Evolutionary conservation across 1,140 invertebrate genomes (phyloP), one percentile per base, ranked within the genome.

Genomic region (Wiebesia pumilae): DNA sequence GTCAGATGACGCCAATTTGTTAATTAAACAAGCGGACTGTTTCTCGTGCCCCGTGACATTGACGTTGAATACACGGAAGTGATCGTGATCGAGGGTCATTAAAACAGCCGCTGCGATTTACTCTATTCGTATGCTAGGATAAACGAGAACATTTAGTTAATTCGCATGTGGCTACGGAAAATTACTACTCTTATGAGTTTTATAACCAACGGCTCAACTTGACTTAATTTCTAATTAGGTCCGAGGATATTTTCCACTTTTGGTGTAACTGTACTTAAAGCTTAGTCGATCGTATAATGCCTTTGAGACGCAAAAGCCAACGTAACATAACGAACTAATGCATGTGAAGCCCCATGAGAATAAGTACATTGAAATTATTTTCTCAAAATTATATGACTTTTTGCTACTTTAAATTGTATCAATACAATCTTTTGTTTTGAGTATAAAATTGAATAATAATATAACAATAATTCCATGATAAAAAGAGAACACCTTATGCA

Each of bases 1-100:
- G 67, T 85, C 88, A 83, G 80, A 62, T 85, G 87, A 89, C 79
- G 85, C 80, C 87, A 89, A 90, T 90, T 89, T 88, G 87, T 88
- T 90, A 88, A 90, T 90, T 90, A 87, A 89, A 89, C 89, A 43
- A 38, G 75, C 62, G 9, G 19, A 54, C 0, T 38, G 38, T 7
- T 38, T n/a, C 43, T 33, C 78, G 33, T 80, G 71, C 21, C 21
- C 51, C 51, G 35, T 62, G 78, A 58, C 47, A 78, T 14, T 62
- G 21, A 43, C 33, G 85, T 67, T 65, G n/a, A 47, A 33, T 69
- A 30, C 7, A 40, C 12, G 16, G 14, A n/a, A n/a, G 7, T 6
- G 33, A 83, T 86, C 85, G 58, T 79, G 80, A 86, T 79, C 81
- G 19, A 3, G n/a, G 14, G 6, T 33, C 40, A 71, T 85, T 80